phyloP scores from a whole-genome alignment of 2,113 vertebrate species.

The Varanus komodoensis region DNA sequence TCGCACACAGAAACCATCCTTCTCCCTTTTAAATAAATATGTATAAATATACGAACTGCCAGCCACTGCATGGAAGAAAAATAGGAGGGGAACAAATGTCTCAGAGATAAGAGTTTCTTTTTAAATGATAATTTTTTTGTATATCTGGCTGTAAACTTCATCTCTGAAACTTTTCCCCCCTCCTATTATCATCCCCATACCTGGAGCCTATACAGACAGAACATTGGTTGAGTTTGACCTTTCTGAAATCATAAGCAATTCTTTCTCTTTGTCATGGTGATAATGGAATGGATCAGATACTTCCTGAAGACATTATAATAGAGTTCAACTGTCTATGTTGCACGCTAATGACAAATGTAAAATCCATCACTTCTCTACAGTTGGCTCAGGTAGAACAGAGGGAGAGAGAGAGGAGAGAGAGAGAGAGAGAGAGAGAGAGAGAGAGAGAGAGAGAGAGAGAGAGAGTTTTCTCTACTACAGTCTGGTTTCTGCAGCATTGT shows the following conservation, averaged over 20 bases:
- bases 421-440: slow-evolving; percentile 2
- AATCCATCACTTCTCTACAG: slow-evolving; percentile 66
- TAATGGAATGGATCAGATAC: slow-evolving; percentile 82
- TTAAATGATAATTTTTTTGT: slow-evolving; percentile 74
- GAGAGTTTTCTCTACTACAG: slow-evolving; percentile 59
- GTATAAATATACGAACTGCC: slow-evolving; percentile 65
- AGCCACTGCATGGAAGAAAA: slow-evolving; percentile 67
- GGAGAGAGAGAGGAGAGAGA: background rate
- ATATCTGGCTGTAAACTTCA: slow-evolving; percentile 73
- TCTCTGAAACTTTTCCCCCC: slow-evolving; percentile 62
- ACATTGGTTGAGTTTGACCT: slow-evolving; percentile 78
- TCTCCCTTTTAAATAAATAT: slow-evolving; percentile 58
- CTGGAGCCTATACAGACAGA: slow-evolving; percentile 72
- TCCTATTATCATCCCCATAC: slow-evolving; percentile 65
- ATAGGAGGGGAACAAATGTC: slow-evolving; percentile 62
- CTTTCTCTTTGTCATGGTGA: slow-evolving; percentile 80
- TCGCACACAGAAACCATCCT: background rate
- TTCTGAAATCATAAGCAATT: slow-evolving; percentile 80
- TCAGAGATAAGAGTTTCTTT: slow-evolving; percentile 74
- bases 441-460: background rate
- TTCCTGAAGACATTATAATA: slow-evolving; percentile 81
- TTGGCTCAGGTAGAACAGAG: slow-evolving; percentile 65
- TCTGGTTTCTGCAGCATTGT: slow-evolving; percentile 65
- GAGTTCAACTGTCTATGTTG: slow-evolving; percentile 81
- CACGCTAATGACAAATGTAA: slow-evolving; percentile 83